Conservation (phyloP, 2,888 invertebrate species). For the Lycophotia porphyrea region DNA sequence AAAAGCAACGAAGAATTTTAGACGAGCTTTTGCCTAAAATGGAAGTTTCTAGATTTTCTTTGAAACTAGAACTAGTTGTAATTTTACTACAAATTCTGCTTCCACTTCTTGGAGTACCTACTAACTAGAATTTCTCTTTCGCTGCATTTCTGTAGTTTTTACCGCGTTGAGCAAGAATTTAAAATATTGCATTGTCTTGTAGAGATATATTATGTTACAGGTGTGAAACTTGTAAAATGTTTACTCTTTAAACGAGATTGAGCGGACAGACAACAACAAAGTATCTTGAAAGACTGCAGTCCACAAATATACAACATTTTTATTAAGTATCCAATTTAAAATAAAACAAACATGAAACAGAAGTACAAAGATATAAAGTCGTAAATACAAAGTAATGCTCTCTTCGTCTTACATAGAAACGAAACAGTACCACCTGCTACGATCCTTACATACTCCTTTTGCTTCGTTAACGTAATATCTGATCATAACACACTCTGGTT, state of each 20-base stretch:
- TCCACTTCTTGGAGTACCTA: background rate
- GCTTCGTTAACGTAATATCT: background rate
- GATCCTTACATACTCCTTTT: background rate
- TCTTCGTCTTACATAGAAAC: background rate
- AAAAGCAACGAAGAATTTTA: background rate
- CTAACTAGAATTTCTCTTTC: conserved; percentile 27
- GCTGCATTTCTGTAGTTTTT: conserved; percentile 20
- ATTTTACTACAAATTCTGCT: conserved; percentile 6
- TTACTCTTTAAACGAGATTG: background rate
- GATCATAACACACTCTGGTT: background rate
- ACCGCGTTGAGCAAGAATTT: conserved; percentile 15
- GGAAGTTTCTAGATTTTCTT: conserved; percentile 18
- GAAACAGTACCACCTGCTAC: background rate
- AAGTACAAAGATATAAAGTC: background rate
- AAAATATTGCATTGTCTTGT: conserved; percentile 8
- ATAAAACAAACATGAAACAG: background rate
- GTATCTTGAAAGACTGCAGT: background rate
- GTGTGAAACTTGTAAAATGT: background rate
- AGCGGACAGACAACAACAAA: background rate
- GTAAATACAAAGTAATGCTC: background rate
- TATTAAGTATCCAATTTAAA: background rate
- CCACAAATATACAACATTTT: background rate
- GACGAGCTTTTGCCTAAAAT: conserved; percentile 24
- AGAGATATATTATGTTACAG: background rate
- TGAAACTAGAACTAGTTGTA: conserved; percentile 13